Percentiles rank a stretch among this genome's conserved stretches.
phyloP scores from a whole-genome alignment of 1,140 invertebrate species.

The Caenorhabditis briggsae region DNA sequence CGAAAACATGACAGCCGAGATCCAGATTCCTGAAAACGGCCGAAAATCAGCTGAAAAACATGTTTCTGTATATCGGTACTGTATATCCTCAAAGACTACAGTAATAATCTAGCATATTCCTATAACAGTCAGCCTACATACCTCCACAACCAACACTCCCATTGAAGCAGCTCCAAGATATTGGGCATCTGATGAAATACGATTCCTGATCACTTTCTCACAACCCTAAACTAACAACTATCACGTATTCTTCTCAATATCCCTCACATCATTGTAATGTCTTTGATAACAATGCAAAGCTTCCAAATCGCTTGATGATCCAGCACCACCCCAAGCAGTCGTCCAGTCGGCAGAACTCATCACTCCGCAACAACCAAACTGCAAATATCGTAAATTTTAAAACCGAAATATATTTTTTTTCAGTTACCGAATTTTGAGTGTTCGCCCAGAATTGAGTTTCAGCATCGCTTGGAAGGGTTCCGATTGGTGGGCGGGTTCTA shows the following conservation, averaged over 20 bases:
- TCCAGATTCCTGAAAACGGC: too few species aligned
- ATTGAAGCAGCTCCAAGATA: slow-evolving; percentile 62
- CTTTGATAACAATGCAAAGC: slow-evolving; percentile 31
- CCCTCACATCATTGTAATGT: slow-evolving; percentile 29
- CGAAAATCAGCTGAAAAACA: too few species aligned
- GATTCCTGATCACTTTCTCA: slow-evolving; percentile 54
- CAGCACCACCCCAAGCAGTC: neutral
- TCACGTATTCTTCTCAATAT: neutral
- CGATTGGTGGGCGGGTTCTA: slow-evolving; percentile 12
- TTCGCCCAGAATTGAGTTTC: slow-evolving; percentile 59
- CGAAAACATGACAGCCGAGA: too few species aligned
- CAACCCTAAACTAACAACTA: slow-evolving; percentile 52
- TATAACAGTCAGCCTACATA: neutral
- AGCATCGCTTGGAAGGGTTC: neutral
- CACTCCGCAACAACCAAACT: slow-evolving; percentile 59
- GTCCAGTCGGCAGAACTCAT: slow-evolving; percentile 21
- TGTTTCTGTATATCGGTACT: too few species aligned
- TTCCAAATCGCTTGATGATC: neutral
- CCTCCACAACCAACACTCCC: slow-evolving; percentile 61
- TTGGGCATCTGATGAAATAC: slow-evolving; percentile 57
- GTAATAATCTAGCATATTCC: neutral
- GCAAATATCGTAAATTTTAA: neutral
- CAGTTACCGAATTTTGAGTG: slow-evolving; percentile 45
- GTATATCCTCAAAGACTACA: neutral
- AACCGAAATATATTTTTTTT: neutral